Percentiles rank a stretch among this genome's conserved stretches.
These are phyloP conservation scores for Venusia cambrica DNA, from an alignment of 2,888 invertebrate genomes.

Conservation along the genomic window DNA sequence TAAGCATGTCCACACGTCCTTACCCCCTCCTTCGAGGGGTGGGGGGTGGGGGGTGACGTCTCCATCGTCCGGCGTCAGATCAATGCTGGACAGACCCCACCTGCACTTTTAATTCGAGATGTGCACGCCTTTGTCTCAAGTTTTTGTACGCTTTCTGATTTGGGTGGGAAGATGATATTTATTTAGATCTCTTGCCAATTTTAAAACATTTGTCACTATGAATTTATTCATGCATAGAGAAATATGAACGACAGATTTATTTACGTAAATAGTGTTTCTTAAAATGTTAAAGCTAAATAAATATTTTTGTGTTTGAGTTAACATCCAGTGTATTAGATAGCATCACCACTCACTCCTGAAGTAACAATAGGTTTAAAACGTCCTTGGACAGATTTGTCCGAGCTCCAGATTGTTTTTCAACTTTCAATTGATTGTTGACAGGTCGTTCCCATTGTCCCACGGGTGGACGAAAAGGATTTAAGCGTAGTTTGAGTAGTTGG, in stretches of 20 bases:
- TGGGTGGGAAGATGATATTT: no score
- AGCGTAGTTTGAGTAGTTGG: conserved; percentile 44
- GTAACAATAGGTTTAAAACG: conserved; percentile 12
- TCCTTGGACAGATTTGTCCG: conserved; percentile 4
- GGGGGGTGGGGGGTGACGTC: conserved; percentile 49
- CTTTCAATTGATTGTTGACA: conserved; percentile 35
- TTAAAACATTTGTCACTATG: no score
- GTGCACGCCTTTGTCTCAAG: conserved; percentile 38
- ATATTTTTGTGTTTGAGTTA: no score
- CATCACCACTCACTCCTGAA: no score
- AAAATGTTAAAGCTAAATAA: no score
- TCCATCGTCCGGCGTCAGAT: conserved; percentile 70
- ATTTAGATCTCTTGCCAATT: no score
- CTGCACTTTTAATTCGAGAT: conserved; percentile 74
- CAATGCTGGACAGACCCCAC: conserved; percentile 75
- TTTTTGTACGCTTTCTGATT: conserved; percentile 15
- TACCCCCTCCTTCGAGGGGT: conserved; percentile 29
- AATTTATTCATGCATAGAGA: no score
- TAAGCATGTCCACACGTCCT: conserved; percentile 68
- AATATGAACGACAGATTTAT: no score
- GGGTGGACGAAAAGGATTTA: conserved; percentile 50
- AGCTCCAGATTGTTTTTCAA: conserved; percentile 24
- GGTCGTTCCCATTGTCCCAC: conserved; percentile 42
- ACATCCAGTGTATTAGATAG: no score
- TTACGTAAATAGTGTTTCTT: no score